These are phyloP conservation scores for Oreocharis arfaki DNA, from an alignment of 2,113 vertebrate species.

Conservation along the genomic window DNA sequence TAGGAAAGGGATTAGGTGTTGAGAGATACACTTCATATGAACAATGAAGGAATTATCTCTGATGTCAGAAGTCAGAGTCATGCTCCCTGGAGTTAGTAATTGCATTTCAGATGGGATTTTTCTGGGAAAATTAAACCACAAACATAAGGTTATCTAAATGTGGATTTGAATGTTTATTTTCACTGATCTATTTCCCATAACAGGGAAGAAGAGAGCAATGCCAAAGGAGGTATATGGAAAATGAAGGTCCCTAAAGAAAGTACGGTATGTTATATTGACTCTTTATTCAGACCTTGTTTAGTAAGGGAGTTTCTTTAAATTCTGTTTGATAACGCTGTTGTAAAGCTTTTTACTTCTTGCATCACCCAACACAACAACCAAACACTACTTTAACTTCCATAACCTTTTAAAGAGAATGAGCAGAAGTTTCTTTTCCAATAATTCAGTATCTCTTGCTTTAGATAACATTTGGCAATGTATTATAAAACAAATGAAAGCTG, in stretches of 20 bases:
- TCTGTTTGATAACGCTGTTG: not conserved
- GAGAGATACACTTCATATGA: not conserved
- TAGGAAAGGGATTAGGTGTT: not conserved
- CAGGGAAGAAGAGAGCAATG: constrained; percentile 98
- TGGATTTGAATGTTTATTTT: constrained; percentile 1
- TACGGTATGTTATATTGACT: constrained; percentile 75
- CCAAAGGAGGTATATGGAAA: constrained; percentile 93
- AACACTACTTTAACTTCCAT: not conserved
- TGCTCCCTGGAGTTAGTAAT: not conserved
- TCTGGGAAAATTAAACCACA: not conserved
- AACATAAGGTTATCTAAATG: not conserved
- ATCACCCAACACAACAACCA: not conserved
- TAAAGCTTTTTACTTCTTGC: not conserved
- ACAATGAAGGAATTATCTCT: constrained; percentile 24
- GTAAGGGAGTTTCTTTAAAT: not conserved
- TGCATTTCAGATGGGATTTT: not conserved
- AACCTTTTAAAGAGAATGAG: not conserved
- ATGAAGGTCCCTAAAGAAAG: constrained; percentile 95
- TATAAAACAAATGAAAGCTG: not conserved
- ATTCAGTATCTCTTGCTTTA: not conserved
- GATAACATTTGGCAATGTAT: not conserved
- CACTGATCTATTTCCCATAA: not conserved
- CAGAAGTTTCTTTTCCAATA: not conserved
- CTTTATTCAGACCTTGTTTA: not conserved
- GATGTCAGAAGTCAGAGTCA: constrained; percentile 19